Evolutionary conservation across 2,888 invertebrate species (phyloP), one percentile per base, ranked within the genome.

Genomic region (Acrobasis consociella): DNA sequence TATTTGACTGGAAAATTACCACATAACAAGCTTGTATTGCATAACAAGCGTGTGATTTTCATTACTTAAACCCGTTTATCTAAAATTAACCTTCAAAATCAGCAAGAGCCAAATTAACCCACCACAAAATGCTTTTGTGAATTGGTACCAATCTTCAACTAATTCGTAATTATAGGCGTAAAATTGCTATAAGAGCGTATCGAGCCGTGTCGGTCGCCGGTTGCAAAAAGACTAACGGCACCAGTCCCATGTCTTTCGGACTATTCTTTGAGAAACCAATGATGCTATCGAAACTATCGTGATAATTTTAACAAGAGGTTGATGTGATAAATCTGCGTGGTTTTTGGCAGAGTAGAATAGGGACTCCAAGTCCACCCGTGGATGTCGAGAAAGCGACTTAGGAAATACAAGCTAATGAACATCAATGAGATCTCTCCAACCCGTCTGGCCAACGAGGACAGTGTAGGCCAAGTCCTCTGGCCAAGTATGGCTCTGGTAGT

Each of bases 221-320:
- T 86, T 75, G 85, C 86, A 73, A 88, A 87, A 86, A 85, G 80
- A 86, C 78, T 88, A 89, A 90, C 89, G 88, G 89, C 69, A 77
- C 69, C 71, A 68, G 67, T 79, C 77, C 83, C 77, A 84, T 82
- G 79, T 82, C 78, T 60, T 7, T 2, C 31, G 76, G 80, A 46
- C 42, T 2, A 42, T 13, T 46, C 46, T 5, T 13, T 5, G 11
- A 46, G 13, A 46, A 46, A 46, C 11, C 2, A n/a, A n/a, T n/a
- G 46, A 46, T 46, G 46, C 46, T 46, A 46, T 46, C 46, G 46
- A 46, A n/a, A 67, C 64, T 67, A 72, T 70, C 69, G 60, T 52
- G 69, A 73, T 72, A 70, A 64, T 64, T 60, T 31, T 53, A 56
- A 63, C 55, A 42, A 53, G 38, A 37, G 31, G 11, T 7, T 5